Evolutionary conservation across 2,888 invertebrate species (phyloP), one percentile per base, ranked within the genome.

Genomic region (Argynnis bischoffii): DNA sequence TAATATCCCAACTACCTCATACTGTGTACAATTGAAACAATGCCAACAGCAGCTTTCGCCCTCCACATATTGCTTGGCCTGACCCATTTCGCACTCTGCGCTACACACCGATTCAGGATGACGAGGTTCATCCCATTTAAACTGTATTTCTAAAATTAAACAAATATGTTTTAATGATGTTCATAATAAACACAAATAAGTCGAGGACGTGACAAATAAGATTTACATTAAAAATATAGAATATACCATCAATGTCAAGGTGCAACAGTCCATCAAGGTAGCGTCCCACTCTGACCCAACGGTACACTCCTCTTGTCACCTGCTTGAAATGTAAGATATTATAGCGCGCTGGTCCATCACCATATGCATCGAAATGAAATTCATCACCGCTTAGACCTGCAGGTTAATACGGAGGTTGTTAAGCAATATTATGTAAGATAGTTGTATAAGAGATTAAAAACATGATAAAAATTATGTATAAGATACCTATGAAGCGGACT

Each of bases 31-130:
- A 82, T 90, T 90, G 81, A 90, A 96, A 89, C 98, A 98, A 84
- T 97, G 97, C 98, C 98, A 98, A 86, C 98, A 98, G 87, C 98
- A 98, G 85, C 96, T 97, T 87, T 98, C 98, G 0, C 98, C 98
- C 84, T 98, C 98, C 56, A 98, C 96, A 87, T 97, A 97, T 86
- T 97, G 96, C 92, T 97, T 98, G 70, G 98, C 98, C 88, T 98
- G 98, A 0, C 98, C 98, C 67, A 95, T 93, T 78, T 95, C 95
- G 84, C 99, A 99, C 71, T 97, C 97, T 72, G 96, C 94, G 86
- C 97, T 97, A 93, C 98, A 99, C 57, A 98, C 97, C 5, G 98
- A 98, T 81, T 96, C 96, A 8, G 98, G 98, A 64, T 97, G 96
- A 67, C 94, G 94, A 1, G 95, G 95, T 78, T 96, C 95, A 69